Evolutionary conservation across 1,140 invertebrate species (phyloP).

Genomic region (Druon quercuslanigerum): DNA sequence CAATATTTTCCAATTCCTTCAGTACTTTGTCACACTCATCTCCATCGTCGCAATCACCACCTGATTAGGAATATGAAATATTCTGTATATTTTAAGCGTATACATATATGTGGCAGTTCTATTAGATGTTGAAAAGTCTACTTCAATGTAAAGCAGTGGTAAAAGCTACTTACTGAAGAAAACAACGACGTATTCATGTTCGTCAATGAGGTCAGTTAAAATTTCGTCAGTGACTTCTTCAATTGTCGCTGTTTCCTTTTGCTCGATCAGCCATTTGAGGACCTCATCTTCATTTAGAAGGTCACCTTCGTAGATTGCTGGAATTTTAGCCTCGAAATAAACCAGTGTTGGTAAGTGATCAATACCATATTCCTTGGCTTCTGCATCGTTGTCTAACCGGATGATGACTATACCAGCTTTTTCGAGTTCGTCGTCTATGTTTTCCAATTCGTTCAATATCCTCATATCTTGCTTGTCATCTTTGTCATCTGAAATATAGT

Average conservation of each 20-base stretch:
- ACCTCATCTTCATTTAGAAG: constrained; percentile 94
- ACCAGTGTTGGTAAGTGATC: constrained; percentile 91
- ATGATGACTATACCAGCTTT: constrained; percentile 93
- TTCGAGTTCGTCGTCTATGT: constrained; percentile 94
- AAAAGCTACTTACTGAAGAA: constrained; percentile 86
- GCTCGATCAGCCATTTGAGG: constrained; percentile 91
- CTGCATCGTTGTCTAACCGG: constrained; percentile 89
- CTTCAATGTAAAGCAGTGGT: neutral
- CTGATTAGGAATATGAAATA: constrained; percentile 64
- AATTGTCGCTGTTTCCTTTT: constrained; percentile 93
- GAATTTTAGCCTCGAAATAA: constrained; percentile 95
- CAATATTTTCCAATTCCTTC: constrained; percentile 92
- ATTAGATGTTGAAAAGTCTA: no score
- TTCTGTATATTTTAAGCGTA: no score
- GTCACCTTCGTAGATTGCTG: constrained; percentile 93
- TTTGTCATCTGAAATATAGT: constrained; percentile 84
- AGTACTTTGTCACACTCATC: constrained; percentile 90
- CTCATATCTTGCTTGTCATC: constrained; percentile 92
- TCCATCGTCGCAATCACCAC: constrained; percentile 90
- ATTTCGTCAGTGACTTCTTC: constrained; percentile 97
- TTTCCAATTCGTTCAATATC: constrained; percentile 91
- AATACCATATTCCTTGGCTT: constrained; percentile 93
- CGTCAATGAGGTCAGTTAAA: constrained; percentile 88
- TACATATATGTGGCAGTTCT: no score
- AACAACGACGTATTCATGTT: constrained; percentile 95